These are phyloP conservation scores for Euclidia mi DNA, from an alignment of 2,888 invertebrate species.

Conservation along the genomic window DNA sequence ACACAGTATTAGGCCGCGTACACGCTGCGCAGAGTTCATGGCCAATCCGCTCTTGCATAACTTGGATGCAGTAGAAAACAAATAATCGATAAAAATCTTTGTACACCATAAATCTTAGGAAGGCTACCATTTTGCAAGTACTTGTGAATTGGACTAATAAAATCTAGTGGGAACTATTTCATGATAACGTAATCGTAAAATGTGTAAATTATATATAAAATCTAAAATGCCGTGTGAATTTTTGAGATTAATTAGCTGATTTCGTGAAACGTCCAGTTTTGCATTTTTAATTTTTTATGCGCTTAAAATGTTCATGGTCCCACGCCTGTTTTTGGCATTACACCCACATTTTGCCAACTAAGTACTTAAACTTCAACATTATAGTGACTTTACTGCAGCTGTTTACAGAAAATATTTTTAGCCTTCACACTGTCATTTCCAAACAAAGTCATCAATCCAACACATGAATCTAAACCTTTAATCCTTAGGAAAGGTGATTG, in stretches of 20 bases:
- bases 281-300: too few relatives aligned
- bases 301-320: too few relatives aligned
- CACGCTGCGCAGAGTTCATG: constrained; percentile 72
- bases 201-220: constrained; percentile 46
- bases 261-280: constrained; percentile 17
- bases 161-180: constrained; percentile 50
- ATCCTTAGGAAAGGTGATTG: too few relatives aligned
- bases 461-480: too few relatives aligned
- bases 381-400: too few relatives aligned
- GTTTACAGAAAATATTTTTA: too few relatives aligned
- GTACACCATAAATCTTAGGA: constrained; percentile 49
- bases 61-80: constrained; percentile 52
- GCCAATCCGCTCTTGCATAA: constrained; percentile 64
- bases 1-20: constrained; percentile 61
- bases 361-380: too few relatives aligned
- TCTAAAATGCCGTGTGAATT: constrained; percentile 53
- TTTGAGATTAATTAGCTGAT: constrained; percentile 40
- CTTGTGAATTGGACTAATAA: constrained; percentile 46
- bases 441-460: too few relatives aligned
- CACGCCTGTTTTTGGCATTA: too few relatives aligned
- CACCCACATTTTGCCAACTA: too few relatives aligned
- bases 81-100: constrained; percentile 54
- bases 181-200: constrained; percentile 36
- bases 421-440: too few relatives aligned
- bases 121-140: constrained; percentile 57